Evolutionary conservation across 2,113 vertebrate genomes (phyloP).

Genomic region (Penelope pileata): DNA sequence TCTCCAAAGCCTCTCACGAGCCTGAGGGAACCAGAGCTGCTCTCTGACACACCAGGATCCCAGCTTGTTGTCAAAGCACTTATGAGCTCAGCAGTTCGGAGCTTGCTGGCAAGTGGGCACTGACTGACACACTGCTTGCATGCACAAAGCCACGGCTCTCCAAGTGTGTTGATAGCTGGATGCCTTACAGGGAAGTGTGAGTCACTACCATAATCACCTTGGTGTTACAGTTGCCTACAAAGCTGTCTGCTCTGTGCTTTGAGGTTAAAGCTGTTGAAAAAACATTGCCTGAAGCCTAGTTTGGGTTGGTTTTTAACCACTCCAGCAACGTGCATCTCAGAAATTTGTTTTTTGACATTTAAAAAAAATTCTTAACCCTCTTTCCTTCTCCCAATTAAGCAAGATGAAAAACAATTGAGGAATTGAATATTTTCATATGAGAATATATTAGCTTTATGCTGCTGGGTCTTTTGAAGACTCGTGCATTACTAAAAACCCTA

Average conservation of each 20-base stretch:
- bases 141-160: constrained; percentile 17
- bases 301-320: constrained; percentile 31
- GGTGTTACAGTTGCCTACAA: constrained; percentile 61
- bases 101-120: constrained; percentile 37
- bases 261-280: constrained; percentile 56
- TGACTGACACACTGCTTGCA: constrained; percentile 26
- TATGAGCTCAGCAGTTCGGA: not conserved
- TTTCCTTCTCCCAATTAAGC: not conserved
- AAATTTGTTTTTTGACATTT: constrained; percentile 9
- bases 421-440: not conserved
- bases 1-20: not conserved
- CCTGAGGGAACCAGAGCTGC: not conserved
- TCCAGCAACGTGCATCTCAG: not conserved
- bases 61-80: not conserved
- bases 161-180: constrained; percentile 55
- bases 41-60: not conserved
- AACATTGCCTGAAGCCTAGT: constrained; percentile 42
- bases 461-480: not conserved
- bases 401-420: not conserved
- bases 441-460: not conserved
- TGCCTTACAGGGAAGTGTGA: constrained; percentile 67
- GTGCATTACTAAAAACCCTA: constrained; percentile 1
- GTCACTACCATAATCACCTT: constrained; percentile 66
- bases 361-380: not conserved
- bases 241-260: constrained; percentile 60